Base-by-base conservation (phyloP, 2,797 vertebrate species). In the Presbytis comata region DNA sequence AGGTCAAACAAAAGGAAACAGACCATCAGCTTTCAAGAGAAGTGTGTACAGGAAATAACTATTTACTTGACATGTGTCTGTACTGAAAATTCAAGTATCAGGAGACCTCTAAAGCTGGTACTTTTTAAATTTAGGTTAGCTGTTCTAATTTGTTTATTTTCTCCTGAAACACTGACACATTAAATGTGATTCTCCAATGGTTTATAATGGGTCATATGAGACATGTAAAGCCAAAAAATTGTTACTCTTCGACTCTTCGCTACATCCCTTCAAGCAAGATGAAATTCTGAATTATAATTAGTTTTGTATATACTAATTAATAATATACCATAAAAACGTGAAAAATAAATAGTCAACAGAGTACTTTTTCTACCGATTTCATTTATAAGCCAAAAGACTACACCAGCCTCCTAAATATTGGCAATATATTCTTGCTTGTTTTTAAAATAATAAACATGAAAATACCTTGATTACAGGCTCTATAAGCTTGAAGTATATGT, bases 1-100 rank as follows among this genome's bases (percentile, higher is more conserved):
- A 99, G 98, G 96, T 99, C 99, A 97, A 99, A 98, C n/a, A 99
- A 99, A 96, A 99, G 99, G 98, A 99, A 99, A 97, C 99, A 99
- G 48, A 86, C 96, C 76, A 74, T 83, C 67, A 72, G 61, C 44
- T 97, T 48, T 98, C 97, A 96, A 96, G 80, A 97, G 88, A 92
- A 97, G 85, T 97, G 93, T 98, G 87, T 98, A 98, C 97, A 98
- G 98, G 96, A 98, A 97, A 96, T 96, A 93, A 61, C 64, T 96
- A 28, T 90, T 97, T 96, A 97, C 93, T 98, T 84, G 92, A 98
- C 33, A 55, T 97, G 95, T 98, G 92, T 98, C 96, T 98, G 97
- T 98, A 98, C 96, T 97, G 98, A 98, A 98, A 98, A 98, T 98
- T 98, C 53, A 97, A 92, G 96, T 98, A 98, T 97, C 97, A 81